These are phyloP conservation scores for Danio jaintianensis DNA, from an alignment of 2,797 vertebrate species.

Conservation along the genomic window DNA sequence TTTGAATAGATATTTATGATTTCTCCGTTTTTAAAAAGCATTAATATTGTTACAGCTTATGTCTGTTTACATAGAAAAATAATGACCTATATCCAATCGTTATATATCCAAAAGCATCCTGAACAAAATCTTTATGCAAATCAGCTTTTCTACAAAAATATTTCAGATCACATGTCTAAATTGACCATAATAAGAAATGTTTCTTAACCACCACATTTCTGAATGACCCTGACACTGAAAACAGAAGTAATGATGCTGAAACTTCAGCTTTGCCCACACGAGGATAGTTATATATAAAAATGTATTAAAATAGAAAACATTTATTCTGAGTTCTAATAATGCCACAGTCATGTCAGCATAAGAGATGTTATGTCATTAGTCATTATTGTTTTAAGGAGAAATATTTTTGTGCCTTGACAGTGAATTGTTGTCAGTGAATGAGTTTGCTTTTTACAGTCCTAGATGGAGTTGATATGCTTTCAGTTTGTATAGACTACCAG, in stretches of 20 bases:
- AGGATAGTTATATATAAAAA: too few species aligned
- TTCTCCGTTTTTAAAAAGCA: neutral
- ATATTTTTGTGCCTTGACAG: too few species aligned
- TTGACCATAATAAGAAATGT: neutral
- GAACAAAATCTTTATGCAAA: too few species aligned
- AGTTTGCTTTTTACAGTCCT: neutral
- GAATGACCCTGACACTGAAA: neutral
- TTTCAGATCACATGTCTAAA: too few species aligned
- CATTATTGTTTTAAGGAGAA: too few species aligned
- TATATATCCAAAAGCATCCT: too few species aligned
- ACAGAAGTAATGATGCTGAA: neutral
- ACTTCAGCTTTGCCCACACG: neutral
- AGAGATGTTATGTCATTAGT: too few species aligned
- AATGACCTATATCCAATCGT: too few species aligned
- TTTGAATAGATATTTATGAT: constrained; percentile 9
- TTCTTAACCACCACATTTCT: neutral
- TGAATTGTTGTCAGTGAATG: neutral
- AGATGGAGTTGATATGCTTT: neutral
- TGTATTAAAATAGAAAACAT: too few species aligned
- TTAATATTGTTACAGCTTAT: neutral
- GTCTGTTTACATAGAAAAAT: neutral
- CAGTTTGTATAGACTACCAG: neutral
- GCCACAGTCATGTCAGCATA: too few species aligned
- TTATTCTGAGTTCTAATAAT: too few species aligned
- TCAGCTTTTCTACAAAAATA: too few species aligned